Evolutionary conservation across 2,797 vertebrate species (phyloP).

Genomic region (Perodicticus potto): DNA sequence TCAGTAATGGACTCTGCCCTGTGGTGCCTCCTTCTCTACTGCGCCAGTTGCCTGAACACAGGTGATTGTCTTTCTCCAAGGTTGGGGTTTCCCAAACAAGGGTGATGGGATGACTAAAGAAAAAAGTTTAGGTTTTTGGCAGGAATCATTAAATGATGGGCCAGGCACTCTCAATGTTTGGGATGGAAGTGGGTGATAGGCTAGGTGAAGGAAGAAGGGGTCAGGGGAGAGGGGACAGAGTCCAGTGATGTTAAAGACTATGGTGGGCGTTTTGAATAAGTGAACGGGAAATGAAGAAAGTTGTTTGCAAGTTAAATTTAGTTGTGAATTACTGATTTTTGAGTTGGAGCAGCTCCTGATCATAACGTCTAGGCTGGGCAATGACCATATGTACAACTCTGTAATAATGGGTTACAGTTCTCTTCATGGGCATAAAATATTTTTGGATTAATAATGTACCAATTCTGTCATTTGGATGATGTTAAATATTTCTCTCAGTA

Average conservation of each 20-base stretch:
- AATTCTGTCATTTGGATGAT: neutral
- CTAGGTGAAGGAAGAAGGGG: neutral
- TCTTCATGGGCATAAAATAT: neutral
- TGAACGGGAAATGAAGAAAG: neutral
- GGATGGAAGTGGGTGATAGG: neutral
- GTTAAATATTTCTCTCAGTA: neutral
- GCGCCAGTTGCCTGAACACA: neutral
- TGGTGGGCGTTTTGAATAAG: neutral
- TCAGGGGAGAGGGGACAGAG: neutral
- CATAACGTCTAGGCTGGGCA: neutral
- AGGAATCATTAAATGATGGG: neutral
- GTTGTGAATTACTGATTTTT: neutral
- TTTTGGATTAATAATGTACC: neutral
- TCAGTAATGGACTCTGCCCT: neutral
- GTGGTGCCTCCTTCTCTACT: neutral
- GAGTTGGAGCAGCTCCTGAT: neutral
- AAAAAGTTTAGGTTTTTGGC: neutral
- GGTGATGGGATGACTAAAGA: rapidly evolving
- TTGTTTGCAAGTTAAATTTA: neutral
- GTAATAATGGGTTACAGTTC: neutral
- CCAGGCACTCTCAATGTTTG: neutral
- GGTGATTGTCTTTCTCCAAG: neutral
- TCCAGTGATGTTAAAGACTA: neutral
- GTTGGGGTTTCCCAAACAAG: neutral
- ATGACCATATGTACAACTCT: neutral